These are phyloP conservation scores for Raja brachyura DNA, from an alignment of 2,113 vertebrate genomes.

Conservation along the genomic window DNA sequence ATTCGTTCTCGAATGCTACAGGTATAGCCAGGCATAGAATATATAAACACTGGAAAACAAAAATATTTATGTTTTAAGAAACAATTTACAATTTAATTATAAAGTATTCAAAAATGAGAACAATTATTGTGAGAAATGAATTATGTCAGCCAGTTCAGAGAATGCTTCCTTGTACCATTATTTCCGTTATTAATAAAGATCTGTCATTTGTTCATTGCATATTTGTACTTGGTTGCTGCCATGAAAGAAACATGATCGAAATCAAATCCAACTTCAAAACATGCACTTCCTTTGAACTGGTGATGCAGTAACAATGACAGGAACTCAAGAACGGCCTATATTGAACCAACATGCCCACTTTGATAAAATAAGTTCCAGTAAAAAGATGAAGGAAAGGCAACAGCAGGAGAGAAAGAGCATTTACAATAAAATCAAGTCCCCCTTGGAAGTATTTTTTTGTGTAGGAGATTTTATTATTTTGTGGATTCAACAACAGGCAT, in stretches of 20 bases:
- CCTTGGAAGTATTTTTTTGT: background rate
- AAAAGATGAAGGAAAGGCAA: background rate
- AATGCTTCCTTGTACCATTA: background rate
- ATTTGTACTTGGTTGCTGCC: background rate
- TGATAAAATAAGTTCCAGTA: background rate
- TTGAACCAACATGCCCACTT: background rate
- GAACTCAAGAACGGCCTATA: background rate
- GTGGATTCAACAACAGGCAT: slow-evolving; percentile 8
- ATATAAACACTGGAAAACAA: slow-evolving; percentile 81
- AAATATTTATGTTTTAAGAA: slow-evolving; percentile 6
- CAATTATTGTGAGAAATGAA: background rate
- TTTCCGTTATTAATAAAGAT: background rate
- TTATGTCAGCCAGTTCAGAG: background rate
- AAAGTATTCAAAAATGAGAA: background rate
- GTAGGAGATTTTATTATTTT: background rate
- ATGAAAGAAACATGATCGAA: background rate
- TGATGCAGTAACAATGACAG: background rate
- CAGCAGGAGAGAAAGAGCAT: background rate
- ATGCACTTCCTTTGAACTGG: background rate
- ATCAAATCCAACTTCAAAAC: background rate
- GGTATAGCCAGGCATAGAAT: slow-evolving; percentile 93
- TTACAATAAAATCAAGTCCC: background rate
- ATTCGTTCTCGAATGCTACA: slow-evolving; percentile 94
- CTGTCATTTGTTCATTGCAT: background rate
- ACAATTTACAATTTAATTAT: background rate